A percentile compares a stretch with the other conserved stretches of the same genome.
Conservation (phyloP, 2,888 invertebrate genomes). For the Acronicta psi region DNA sequence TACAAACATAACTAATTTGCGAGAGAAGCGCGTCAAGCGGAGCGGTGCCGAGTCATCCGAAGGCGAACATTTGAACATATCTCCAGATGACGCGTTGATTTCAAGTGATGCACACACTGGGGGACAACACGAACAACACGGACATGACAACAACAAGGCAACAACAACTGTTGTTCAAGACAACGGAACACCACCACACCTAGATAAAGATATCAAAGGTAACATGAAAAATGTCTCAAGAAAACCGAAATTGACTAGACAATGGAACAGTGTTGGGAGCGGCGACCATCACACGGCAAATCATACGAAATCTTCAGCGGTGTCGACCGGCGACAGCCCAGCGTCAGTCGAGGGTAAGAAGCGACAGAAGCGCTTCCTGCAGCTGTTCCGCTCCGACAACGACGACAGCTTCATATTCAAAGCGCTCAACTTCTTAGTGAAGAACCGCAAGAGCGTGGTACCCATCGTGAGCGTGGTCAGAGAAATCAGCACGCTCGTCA, state of each 20-base stretch:
- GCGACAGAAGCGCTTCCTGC: conserved; percentile 71
- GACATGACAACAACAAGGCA: neutral
- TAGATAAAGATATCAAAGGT: neutral
- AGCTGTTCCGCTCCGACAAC: conserved; percentile 61
- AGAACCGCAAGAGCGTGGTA: conserved; percentile 66
- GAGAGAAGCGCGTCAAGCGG: conserved; percentile 31
- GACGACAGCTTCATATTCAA: conserved; percentile 69
- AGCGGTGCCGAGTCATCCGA: neutral
- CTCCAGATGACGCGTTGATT: neutral
- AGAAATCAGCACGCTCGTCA: conserved; percentile 77
- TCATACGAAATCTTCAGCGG: conserved; percentile 8
- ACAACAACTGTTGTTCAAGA: neutral
- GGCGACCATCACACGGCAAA: neutral
- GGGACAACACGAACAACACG: neutral
- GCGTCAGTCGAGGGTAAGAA: conserved; percentile 43
- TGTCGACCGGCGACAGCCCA: too few relatives aligned
- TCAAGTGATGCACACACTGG: neutral
- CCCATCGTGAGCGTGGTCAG: conserved; percentile 76
- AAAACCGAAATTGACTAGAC: neutral
- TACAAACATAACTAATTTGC: neutral
- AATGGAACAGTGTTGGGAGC: neutral
- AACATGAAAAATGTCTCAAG: neutral
- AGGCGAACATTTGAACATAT: neutral
- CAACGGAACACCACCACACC: neutral
- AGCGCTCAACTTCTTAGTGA: conserved; percentile 71